Evolutionary conservation across 2,888 invertebrate species (phyloP).

Genomic region (Pilophorus perplexus): DNA sequence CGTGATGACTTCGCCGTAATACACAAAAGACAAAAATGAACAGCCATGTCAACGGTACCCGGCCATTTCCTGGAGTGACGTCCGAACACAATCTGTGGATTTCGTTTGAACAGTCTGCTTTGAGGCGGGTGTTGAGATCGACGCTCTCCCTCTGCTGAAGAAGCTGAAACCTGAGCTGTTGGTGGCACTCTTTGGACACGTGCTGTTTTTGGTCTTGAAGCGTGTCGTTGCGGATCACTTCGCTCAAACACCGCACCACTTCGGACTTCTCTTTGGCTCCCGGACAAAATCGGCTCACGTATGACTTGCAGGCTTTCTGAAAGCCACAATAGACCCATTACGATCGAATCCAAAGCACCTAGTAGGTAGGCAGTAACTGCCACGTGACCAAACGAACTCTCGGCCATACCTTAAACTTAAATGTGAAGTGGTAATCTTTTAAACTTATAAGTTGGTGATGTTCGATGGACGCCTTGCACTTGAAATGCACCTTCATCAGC

Average conservation of each 20-base stretch:
- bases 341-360: not conserved
- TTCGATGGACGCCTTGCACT: slow-evolving; percentile 91
- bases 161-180: slow-evolving; percentile 85
- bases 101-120: slow-evolving; percentile 76
- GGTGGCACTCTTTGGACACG: slow-evolving; percentile 83
- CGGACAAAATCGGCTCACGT: slow-evolving; percentile 65
- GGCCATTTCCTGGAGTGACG: slow-evolving; percentile 64
- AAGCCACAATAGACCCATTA: not conserved
- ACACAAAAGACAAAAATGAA: not conserved
- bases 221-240: slow-evolving; percentile 85
- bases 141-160: slow-evolving; percentile 90
- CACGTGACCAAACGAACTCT: too few species aligned
- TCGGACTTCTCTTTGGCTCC: slow-evolving; percentile 68
- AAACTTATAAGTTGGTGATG: slow-evolving; percentile 94
- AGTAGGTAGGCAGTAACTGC: not conserved
- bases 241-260: slow-evolving; percentile 77
- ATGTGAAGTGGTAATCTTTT: slow-evolving; percentile 89
- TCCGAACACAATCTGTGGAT: slow-evolving; percentile 70
- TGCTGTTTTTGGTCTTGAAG: slow-evolving; percentile 70
- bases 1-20: too few species aligned
- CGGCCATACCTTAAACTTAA: slow-evolving; percentile 78
- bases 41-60: slow-evolving; percentile 52
- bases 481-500: slow-evolving; percentile 70
- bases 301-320: slow-evolving; percentile 77
- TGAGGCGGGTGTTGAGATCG: slow-evolving; percentile 78